Percentiles rank a stretch among this genome's conserved stretches.
phyloP scores from a whole-genome alignment of 2,797 vertebrate species.

The Huso huso region DNA sequence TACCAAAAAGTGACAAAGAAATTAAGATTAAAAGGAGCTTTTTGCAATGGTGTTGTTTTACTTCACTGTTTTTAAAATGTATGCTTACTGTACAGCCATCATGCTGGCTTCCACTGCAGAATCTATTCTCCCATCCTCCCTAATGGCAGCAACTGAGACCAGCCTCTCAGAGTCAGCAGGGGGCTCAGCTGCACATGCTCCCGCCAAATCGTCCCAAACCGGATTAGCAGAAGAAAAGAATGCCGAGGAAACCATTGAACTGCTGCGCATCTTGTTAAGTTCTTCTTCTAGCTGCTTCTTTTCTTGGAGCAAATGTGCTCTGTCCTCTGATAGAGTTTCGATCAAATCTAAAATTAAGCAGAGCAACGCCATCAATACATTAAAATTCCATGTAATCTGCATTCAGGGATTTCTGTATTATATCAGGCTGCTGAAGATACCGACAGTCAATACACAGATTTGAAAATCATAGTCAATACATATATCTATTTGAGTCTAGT shows the following conservation, averaged over 20 bases:
- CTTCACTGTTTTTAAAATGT: not conserved
- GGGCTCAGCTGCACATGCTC: constrained; percentile 51
- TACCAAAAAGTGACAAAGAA: no score
- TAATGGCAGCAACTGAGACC: constrained; percentile 51
- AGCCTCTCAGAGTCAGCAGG: constrained; percentile 62
- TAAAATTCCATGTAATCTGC: no score
- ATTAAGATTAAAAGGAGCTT: no score
- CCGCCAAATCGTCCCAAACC: constrained; percentile 54
- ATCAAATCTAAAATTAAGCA: constrained; percentile 70
- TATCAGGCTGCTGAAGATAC: no score
- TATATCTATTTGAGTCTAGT: no score
- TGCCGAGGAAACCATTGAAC: constrained; percentile 64
- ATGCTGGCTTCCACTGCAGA: constrained; percentile 87
- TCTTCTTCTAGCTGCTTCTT: constrained; percentile 94
- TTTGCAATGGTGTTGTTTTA: no score
- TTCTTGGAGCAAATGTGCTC: constrained; percentile 88
- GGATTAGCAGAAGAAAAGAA: constrained; percentile 42
- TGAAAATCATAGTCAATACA: no score
- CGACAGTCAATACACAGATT: no score
- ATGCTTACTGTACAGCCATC: constrained; percentile 89
- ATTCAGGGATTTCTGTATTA: no score
- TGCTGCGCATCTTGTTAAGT: constrained; percentile 72
- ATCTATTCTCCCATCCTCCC: constrained; percentile 76
- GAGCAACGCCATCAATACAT: no score
- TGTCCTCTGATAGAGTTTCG: constrained; percentile 88